Evolutionary conservation across 1,140 invertebrate species (phyloP).

Genomic region (Plectus sambesii): DNA sequence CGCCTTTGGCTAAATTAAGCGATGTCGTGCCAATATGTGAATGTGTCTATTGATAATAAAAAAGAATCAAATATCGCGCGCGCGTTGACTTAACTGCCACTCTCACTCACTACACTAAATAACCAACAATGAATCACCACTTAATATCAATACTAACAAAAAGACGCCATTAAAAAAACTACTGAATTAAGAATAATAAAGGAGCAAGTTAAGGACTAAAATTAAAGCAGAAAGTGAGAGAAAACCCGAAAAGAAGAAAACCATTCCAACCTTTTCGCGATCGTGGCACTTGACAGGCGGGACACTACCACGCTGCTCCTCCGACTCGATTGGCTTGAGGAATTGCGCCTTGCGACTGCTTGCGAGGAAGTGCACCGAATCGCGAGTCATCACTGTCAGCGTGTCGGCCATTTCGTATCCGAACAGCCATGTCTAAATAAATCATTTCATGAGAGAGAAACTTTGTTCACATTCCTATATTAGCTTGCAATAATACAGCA

Average conservation of each 20-base stretch:
- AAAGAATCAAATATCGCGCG: too few species aligned
- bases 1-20: too few species aligned
- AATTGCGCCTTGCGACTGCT: conserved; percentile 98
- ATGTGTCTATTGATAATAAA: too few species aligned
- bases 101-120: conserved; percentile 15
- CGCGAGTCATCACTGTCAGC: conserved; percentile 75
- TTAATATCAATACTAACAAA: conserved; percentile 11
- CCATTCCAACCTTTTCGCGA: conserved; percentile 67
- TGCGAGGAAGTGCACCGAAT: conserved; percentile 73
- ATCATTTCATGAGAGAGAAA: conserved; percentile 13
- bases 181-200: too few species aligned
- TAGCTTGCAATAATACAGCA: too few species aligned
- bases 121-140: conserved; percentile 10
- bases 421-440: conserved; percentile 78
- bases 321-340: conserved; percentile 74
- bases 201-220: not conserved
- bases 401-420: conserved; percentile 93
- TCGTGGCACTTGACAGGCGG: conserved; percentile 74
- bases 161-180: conserved; percentile 12
- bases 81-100: too few species aligned
- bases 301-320: conserved; percentile 59
- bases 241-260: conserved; percentile 47
- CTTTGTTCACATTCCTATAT: too few species aligned
- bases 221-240: not conserved
- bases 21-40: too few species aligned